phyloP scores from a whole-genome alignment of 2,113 vertebrate genomes.

The Oreotrochilus melanogaster region DNA sequence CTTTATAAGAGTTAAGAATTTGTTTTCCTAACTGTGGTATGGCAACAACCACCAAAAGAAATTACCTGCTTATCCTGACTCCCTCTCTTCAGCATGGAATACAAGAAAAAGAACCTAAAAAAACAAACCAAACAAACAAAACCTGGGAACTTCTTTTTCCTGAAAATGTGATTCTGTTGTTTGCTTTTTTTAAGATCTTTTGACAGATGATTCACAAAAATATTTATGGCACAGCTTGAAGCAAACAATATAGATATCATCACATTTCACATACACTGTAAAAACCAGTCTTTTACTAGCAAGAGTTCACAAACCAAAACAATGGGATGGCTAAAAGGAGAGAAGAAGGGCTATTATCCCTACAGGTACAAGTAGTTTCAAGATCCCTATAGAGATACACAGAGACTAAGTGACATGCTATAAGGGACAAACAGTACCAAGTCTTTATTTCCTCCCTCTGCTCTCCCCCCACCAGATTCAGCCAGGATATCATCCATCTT shows the following conservation, averaged over 20 bases:
- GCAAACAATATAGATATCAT: not conserved
- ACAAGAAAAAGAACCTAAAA: too few relatives aligned
- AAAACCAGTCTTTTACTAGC: slow-evolving; percentile 7
- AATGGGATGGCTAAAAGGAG: not conserved
- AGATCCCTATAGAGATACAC: not conserved
- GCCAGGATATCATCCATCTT: not conserved
- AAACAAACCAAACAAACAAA: too few relatives aligned
- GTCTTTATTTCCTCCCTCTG: not conserved
- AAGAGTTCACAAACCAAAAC: slow-evolving; percentile 22
- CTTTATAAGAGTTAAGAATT: not conserved
- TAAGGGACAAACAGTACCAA: not conserved
- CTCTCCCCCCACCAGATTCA: not conserved
- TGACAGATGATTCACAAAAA: not conserved
- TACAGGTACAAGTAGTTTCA: not conserved
- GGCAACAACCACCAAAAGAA: not conserved
- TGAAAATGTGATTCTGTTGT: not conserved
- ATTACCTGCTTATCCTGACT: not conserved
- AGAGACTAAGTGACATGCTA: not conserved
- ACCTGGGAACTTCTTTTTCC: not conserved
- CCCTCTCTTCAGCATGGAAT: not conserved
- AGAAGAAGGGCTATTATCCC: slow-evolving; percentile 25
- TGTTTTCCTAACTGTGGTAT: not conserved
- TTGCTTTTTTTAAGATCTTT: not conserved
- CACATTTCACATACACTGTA: not conserved
- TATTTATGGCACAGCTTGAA: slow-evolving; percentile 35